Percentiles rank a stretch among this genome's conserved stretches.
These are phyloP conservation scores for Troides oblongomaculatus DNA, from an alignment of 2,888 invertebrate species.

Conservation along the genomic window DNA sequence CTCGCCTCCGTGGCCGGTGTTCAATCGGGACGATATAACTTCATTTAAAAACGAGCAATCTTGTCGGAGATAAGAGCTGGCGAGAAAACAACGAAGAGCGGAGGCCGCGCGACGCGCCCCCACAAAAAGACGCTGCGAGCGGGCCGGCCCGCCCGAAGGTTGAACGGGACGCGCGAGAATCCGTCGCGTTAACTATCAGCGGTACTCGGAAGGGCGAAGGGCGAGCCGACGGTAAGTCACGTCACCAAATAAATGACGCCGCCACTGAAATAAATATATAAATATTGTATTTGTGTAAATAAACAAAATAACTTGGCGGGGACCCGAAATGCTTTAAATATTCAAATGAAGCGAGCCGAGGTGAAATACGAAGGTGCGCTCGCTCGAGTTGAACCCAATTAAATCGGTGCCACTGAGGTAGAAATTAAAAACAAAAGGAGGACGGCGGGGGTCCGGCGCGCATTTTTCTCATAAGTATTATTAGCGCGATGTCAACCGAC, in stretches of 20 bases:
- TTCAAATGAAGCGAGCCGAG: constrained; percentile 79
- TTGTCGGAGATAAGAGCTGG: constrained; percentile 76
- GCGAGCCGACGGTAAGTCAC: constrained; percentile 79
- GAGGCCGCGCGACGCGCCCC: constrained; percentile 70
- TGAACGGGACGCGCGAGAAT: constrained; percentile 77
- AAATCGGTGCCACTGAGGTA: constrained; percentile 81
- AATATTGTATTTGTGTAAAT: constrained; percentile 74
- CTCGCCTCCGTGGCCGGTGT: constrained; percentile 70
- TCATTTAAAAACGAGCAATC: constrained; percentile 80
- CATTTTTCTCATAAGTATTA: constrained; percentile 80
- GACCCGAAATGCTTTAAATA: constrained; percentile 79
- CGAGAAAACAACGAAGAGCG: constrained; percentile 78
- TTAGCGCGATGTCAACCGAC: constrained; percentile 79
- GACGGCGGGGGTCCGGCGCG: constrained; percentile 73
- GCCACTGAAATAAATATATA: constrained; percentile 76
- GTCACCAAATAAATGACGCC: constrained; percentile 78
- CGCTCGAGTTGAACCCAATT: constrained; percentile 78
- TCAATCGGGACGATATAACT: constrained; percentile 78
- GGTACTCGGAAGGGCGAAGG: constrained; percentile 80
- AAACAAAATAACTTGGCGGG: constrained; percentile 74
- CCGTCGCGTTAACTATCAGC: constrained; percentile 75
- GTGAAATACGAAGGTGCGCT: constrained; percentile 79
- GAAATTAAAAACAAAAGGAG: constrained; percentile 80
- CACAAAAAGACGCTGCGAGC: constrained; percentile 67
- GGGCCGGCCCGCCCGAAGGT: constrained; percentile 68